These are phyloP conservation scores for Paramormyrops kingsleyae DNA, from an alignment of 2,113 vertebrate species.

Conservation along the genomic window DNA sequence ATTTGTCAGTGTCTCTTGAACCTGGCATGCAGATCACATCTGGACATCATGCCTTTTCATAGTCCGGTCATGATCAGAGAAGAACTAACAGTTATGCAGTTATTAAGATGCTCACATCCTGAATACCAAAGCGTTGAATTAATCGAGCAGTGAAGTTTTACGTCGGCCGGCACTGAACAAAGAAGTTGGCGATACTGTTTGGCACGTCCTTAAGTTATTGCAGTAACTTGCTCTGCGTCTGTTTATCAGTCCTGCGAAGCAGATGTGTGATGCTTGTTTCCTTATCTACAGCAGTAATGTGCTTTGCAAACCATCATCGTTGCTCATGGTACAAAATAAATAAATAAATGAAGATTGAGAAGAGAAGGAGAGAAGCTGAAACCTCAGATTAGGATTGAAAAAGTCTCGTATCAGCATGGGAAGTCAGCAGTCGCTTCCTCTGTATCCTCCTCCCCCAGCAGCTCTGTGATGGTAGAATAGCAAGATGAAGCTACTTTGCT, in stretches of 20 bases:
- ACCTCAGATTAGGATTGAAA: not conserved
- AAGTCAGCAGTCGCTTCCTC: not conserved
- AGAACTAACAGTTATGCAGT: not conserved
- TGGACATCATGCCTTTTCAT: not conserved
- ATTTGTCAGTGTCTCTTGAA: not conserved
- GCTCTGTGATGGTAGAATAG: constrained; percentile 13
- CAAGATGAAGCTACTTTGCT: constrained; percentile 22
- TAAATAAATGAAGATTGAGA: not conserved
- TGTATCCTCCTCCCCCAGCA: not conserved
- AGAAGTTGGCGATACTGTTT: not conserved
- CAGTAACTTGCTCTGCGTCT: not conserved
- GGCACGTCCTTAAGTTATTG: not conserved
- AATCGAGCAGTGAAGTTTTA: not conserved
- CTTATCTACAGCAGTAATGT: not conserved
- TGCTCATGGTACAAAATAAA: not conserved
- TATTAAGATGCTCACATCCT: not conserved
- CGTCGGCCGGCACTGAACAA: not conserved
- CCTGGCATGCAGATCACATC: not conserved
- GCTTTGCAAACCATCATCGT: not conserved
- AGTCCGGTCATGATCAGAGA: not conserved
- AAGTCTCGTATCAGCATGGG: not conserved
- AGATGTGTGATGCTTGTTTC: not conserved
- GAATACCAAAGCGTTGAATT: not conserved
- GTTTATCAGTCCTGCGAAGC: not conserved
- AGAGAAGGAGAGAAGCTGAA: not conserved